phyloP scores from a whole-genome alignment of 2,888 invertebrate species.

The Oscheius myriophilus region DNA sequence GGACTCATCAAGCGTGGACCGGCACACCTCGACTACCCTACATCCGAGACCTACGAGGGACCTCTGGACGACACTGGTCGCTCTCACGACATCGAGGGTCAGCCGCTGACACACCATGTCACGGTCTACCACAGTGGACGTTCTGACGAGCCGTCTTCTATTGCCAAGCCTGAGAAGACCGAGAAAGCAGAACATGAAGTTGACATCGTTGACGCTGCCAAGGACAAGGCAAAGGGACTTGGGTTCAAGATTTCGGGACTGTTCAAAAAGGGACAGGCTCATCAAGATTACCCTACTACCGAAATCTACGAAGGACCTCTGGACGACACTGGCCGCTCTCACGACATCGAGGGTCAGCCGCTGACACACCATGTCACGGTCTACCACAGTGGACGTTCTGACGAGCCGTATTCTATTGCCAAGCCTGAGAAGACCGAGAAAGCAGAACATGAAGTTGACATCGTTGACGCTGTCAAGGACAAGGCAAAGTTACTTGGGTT shows the following conservation, averaged over 20 bases:
- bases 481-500: conserved; percentile 17
- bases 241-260: conserved; percentile 32
- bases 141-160: conserved; percentile 32
- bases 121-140: conserved; percentile 39
- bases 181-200: conserved; percentile 25
- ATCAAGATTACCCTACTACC: conserved; percentile 52
- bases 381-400: conserved; percentile 42
- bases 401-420: conserved; percentile 34
- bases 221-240: conserved; percentile 31
- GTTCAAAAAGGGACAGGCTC: conserved; percentile 48
- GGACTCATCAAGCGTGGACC: conserved; percentile 37
- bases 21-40: conserved; percentile 53
- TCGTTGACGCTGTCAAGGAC: conserved; percentile 25
- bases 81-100: conserved; percentile 30
- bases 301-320: conserved; percentile 48
- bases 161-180: conserved; percentile 3
- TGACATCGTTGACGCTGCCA: conserved; percentile 39
- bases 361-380: conserved; percentile 48
- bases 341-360: conserved; percentile 43
- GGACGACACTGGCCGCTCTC: conserved; percentile 27
- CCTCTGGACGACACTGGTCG: conserved; percentile 32
- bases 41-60: conserved; percentile 43
- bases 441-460: conserved; percentile 13
- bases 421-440: conserved; percentile 13
- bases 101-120: conserved; percentile 39